phyloP scores from a whole-genome alignment of 2,797 vertebrate genomes.

The Hylomyscus alleni region DNA sequence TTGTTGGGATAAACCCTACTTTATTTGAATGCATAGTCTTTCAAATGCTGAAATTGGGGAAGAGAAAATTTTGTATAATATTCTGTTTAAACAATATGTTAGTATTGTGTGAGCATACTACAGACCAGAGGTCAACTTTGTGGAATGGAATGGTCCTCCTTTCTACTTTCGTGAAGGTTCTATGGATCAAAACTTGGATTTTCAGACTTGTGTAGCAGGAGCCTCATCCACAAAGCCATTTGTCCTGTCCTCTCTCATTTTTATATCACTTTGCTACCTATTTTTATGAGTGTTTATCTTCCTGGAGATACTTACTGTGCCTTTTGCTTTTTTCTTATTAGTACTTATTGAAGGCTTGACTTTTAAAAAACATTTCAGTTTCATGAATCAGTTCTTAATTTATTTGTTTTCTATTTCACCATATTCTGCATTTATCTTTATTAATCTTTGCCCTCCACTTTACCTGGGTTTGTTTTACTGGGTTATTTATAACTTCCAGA shows the following conservation, averaged over 20 bases:
- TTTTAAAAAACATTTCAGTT: neutral
- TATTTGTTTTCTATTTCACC: constrained; percentile 57
- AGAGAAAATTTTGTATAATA: neutral
- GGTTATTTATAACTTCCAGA: constrained; percentile 39
- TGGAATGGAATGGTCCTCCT: neutral
- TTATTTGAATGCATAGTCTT: neutral
- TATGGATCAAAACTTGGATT: neutral
- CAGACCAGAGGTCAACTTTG: neutral
- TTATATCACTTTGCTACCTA: neutral
- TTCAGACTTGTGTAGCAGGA: neutral
- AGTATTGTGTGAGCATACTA: neutral
- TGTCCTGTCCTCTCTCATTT: neutral
- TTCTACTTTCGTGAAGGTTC: neutral
- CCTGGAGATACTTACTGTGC: neutral
- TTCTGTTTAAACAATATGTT: neutral
- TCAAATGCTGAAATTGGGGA: neutral
- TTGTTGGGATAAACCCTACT: neutral
- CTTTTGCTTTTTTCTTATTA: constrained; percentile 26
- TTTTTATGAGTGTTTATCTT: constrained; percentile 33
- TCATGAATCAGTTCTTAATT: constrained; percentile 55
- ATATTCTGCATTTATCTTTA: constrained; percentile 62
- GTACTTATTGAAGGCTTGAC: neutral
- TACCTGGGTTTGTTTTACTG: constrained; percentile 42
- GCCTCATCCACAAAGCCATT: neutral
- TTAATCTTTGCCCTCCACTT: constrained; percentile 15